These are phyloP conservation scores for Pardosa pseudoannulata DNA, from an alignment of 2,888 invertebrate genomes.

Conservation along the genomic window DNA sequence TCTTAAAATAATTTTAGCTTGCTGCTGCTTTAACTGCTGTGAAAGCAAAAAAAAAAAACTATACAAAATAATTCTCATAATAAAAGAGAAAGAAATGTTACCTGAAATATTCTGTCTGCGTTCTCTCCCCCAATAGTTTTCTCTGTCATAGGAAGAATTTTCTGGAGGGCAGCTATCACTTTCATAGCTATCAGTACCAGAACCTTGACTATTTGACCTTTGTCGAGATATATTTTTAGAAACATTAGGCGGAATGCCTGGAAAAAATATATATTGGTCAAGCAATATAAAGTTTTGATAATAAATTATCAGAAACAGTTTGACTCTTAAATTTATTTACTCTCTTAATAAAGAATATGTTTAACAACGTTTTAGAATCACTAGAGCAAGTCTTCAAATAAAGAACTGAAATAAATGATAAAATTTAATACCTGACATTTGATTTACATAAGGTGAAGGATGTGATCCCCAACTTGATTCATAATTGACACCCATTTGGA, in stretches of 20 bases:
- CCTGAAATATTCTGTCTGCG: slow-evolving; percentile 44
- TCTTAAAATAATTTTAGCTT: too few species aligned
- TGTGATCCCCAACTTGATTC: slow-evolving; percentile 75
- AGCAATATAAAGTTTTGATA: not conserved
- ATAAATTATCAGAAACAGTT: not conserved
- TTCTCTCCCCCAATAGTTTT: slow-evolving; percentile 61
- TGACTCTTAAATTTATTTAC: not conserved
- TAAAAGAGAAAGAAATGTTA: too few species aligned
- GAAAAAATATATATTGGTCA: not conserved
- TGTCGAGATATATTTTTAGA: slow-evolving; percentile 53
- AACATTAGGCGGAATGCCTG: slow-evolving; percentile 40
- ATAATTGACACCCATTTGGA: slow-evolving; percentile 73
- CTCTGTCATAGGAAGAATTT: slow-evolving; percentile 57
- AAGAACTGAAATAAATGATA: too few species aligned
- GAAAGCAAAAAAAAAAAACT: too few species aligned
- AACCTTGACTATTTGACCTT: slow-evolving; percentile 73
- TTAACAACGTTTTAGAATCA: too few species aligned
- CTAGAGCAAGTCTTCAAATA: too few species aligned
- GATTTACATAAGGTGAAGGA: slow-evolving; percentile 73
- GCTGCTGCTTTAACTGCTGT: too few species aligned
- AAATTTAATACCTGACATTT: slow-evolving; percentile 72
- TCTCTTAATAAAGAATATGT: too few species aligned
- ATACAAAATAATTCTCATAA: too few species aligned
- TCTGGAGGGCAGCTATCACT: slow-evolving; percentile 65
- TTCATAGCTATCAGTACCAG: slow-evolving; percentile 72